Base-by-base conservation (phyloP, 1,140 invertebrate species). In the Drosophila punjabiensis region DNA sequence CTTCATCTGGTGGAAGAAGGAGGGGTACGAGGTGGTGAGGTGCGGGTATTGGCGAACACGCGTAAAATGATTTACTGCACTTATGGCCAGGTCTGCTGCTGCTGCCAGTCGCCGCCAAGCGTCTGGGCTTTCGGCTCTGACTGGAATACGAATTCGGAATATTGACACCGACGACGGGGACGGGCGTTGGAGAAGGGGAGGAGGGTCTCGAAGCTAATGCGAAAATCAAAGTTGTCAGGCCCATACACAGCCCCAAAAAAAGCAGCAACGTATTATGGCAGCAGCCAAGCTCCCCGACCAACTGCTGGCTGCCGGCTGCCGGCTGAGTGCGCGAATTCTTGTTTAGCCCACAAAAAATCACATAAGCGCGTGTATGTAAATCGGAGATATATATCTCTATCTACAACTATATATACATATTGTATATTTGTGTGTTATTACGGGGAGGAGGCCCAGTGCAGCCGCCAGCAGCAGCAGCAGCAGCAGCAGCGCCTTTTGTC, bases 21-120 rank as follows among this genome's bases (percentile, higher is more conserved):
- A 50, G 28, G 20, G 33, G 37, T 10, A 30, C 45, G 53, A 67
- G 70, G 50, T 55, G 70, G 78, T 68, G 65, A 55, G 24, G 53
- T 48, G 24, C 24, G 10, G 55, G n/a, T 20, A 32, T n/a, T 16
- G 59, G 37, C 76, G 82, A 90, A 82, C 86, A 89, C 86, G 86
- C 86, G 86, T 90, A 86, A 90, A 91, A 90, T 90, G 86, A 90
- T 90, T 90, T 90, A 90, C 81, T 80, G 71, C 81, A 79, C 79
- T 86, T 89, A 86, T 86, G 82, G 86, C 81, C 82, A 75, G 77
- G 85, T 69, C 55, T 33, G 74, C 24, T n/a, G n/a, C 24, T 24
- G 24, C 39, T 41, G 77, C 67, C 66, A 86, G 80, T 83, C 83
- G 79, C 83, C 83, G 79, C 79, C 82, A 87, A 66, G 69, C 84